Base-by-base conservation (phyloP, 2,797 vertebrate genomes). In the Hylomyscus alleni region DNA sequence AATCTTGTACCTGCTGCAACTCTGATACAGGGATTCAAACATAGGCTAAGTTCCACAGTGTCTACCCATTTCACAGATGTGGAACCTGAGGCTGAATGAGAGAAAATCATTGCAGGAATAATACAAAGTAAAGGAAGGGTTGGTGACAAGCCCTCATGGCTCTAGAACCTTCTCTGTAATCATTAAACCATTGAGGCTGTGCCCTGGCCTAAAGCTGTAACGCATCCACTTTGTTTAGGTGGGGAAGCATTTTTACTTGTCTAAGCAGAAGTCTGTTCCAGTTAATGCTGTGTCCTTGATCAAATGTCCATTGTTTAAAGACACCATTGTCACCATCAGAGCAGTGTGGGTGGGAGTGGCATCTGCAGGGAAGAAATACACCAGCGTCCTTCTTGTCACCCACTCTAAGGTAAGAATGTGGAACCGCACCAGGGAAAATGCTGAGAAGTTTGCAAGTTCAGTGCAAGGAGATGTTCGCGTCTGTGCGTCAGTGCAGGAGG, bases 341-440 rank as follows among this genome's bases (percentile, higher is more conserved):
- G 40, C 52, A 44, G 34, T 67, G 85, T 87, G 78, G 24, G 10
- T 89, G 31, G 24, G 19, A 50, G 24, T 83, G 77, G 90, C 3
- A 0, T 47, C 54, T 81, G 58, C 3, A 76, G 29, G 9, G 44
- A 76, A 14, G 62, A 65, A 54, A 31, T 58, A 75, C 54, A 60
- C 1, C 0, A 15, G 1, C 80, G 80, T 86, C 7, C 29, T 5
- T 92, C 2, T 83, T 95, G 10, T 90, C 72, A 31, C 67, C 86
- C 77, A 31, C 62, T 80, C 52, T 77, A 77, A 99, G 99, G 99
- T 99, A 20, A 99, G 99, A 31, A 98, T 99, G 93, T 99, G 99
- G 99, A 99, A 99, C 73, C 99, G 97, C 94, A 99, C 98, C 3
- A 98, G 52, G 89, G 98, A 99, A 96, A 98, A 97, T 0, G 99